Evolutionary conservation across 1,140 invertebrate species (phyloP), one percentile per base, ranked within the genome.

Genomic region (Drosophila pruinosa): DNA sequence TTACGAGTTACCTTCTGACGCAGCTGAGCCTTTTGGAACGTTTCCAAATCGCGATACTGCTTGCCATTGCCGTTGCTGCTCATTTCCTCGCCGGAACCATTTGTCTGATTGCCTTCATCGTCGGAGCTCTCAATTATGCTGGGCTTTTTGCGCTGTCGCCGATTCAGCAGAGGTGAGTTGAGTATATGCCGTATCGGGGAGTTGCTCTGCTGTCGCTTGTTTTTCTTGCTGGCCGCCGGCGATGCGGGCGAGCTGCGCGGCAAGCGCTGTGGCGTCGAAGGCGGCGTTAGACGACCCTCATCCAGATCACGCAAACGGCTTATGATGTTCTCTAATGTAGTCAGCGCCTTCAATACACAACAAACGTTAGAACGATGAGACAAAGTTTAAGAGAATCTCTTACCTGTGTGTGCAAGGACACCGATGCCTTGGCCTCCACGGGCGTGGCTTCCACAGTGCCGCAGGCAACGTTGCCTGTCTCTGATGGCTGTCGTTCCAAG

Each of bases 21-120:
- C 26, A 98, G 93, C 86, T 98, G 97, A 34, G 97, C 96, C 92
- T 98, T 98, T 91, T 99, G 98, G 91, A 98, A 98, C 47, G 96
- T 97, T 92, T 99, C 97, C 57, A 98, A 93, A 91, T 98, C 96
- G 64, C 95, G 94, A 89, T 97, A 98, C 91, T 95, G 96, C 62
- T 94, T 94, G 76, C 93, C 94, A 73, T 94, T 92, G 4, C 71
- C 64, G 12, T 43, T 45, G 22, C 67, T 56, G n/a, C 74, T 67
- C 41, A 68, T 79, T 52, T 75, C 91, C 86, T 70, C 92, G 75
- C 48, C 90, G 0, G 90, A 91, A 1, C 89, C 92, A 86, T 91
- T 95, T 90, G 90, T 96, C 93, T 36, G 93, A 56, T 94, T 92
- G 10, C 94, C 94, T 86, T 98, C 97, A 79, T 97, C 96, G 81